These are phyloP conservation scores for Pseudococcus viburni DNA, from an alignment of 2,888 invertebrate genomes.

Conservation along the genomic window DNA sequence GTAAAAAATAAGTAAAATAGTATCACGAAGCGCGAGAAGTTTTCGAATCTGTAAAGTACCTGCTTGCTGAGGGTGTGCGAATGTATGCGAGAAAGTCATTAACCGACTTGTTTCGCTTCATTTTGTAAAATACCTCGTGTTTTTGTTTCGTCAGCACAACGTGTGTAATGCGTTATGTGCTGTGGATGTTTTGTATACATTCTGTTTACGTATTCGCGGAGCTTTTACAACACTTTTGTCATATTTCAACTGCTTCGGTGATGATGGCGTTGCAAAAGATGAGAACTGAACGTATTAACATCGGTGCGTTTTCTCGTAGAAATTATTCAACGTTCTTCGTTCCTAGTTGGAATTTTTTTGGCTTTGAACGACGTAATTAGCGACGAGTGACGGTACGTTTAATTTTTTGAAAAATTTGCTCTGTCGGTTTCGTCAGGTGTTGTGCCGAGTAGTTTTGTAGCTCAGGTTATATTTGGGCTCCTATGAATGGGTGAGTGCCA, in stretches of 20 bases:
- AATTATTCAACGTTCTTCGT: background rate
- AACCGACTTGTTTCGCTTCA: slow-evolving; percentile 48
- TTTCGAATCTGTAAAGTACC: background rate
- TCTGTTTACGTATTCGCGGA: background rate
- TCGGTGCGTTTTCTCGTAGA: background rate
- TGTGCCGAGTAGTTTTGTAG: background rate
- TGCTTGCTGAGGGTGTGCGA: background rate
- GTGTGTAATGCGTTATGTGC: no score
- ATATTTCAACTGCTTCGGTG: slow-evolving; percentile 30
- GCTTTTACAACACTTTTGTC: slow-evolving; percentile 31
- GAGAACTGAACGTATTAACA: background rate
- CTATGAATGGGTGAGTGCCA: background rate
- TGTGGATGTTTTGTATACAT: background rate
- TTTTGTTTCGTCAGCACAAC: background rate
- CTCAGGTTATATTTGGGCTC: background rate
- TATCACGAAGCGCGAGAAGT: slow-evolving; percentile 24
- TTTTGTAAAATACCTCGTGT: slow-evolving; percentile 48
- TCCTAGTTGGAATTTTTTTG: no score
- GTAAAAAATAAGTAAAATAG: slow-evolving; percentile 16
- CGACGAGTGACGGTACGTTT: background rate
- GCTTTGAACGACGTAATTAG: slow-evolving; percentile 18
- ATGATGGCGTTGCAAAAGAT: background rate
- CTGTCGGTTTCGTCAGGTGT: background rate
- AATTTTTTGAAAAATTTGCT: background rate
- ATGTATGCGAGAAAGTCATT: slow-evolving; percentile 25